Base-by-base conservation (phyloP, 2,888 invertebrate genomes). In the Saturnia pavonia region DNA sequence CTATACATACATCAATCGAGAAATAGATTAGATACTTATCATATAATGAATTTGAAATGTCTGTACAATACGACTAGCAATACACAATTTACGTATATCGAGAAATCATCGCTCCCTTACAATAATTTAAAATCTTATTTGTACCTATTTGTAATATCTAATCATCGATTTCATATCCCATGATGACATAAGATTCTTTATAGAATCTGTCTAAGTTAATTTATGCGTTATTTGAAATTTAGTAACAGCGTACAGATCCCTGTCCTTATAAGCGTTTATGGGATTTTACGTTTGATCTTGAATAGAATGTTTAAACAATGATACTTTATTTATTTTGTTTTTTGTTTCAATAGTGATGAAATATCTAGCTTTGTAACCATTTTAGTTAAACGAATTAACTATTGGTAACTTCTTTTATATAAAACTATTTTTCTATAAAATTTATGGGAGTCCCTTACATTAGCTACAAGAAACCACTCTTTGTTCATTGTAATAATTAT, bases 21-120 rank as follows among this genome's bases (percentile, higher is more conserved):
- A 91, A 90, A 91, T 88, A 88, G 89, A 87, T 80, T 88, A 82
- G 86, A 86, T 87, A 85, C 82, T 85, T 87, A 88, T 76, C 69
- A 75, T 76, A 86, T 85, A 86, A 75, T 80, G 74, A 77, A 86
- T 85, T 88, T 82, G 84, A 88, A 88, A 87, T 86, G 80, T 85
- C 91, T 93, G 92, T 92, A 93, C 92, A 92, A 84, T 88, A 90
- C 85, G 88, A 89, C 91, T 93, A 92, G 91, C 88, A 86, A n/a
- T 90, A 91, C 87, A 90, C 88, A 87, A 81, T 82, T 85, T 88
- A 88, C 85, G 82, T 77, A 84, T 85, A 85, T 83, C 76, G 77
- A 80, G 79, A 88, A 89, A 86, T 83, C 80, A 86, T 83, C 79
- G 76, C 81, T 77, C 40, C 77, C 81, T 83, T 83, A 69, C 45